Base-by-base conservation (phyloP, 2,888 invertebrate genomes). In the Machimus atricapillus region DNA sequence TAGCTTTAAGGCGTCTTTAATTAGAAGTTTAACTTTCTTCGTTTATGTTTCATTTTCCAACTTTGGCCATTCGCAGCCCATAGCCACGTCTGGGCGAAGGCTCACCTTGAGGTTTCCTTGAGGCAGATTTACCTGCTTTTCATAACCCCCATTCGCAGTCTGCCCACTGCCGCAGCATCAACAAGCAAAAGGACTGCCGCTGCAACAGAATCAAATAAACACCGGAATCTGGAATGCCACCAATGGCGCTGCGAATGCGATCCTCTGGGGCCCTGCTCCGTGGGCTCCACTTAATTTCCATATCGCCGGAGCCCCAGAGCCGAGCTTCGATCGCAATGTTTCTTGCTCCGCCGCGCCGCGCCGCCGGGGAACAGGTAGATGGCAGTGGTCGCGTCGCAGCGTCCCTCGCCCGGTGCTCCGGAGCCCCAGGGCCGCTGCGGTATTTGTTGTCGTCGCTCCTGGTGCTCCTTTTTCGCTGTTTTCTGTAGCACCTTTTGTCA, bases 401-500 rank as follows among this genome's bases (percentile, higher is more conserved):
- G 8, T 8, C 76, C 40, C 2, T n/a, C 76, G 8, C 19, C 27
- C 14, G 6, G 9, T 16, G 74, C 12, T 16, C 76, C 31, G 56
- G 19, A n/a, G 23, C 34, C 12, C 12, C 14, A 81, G 79, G 86
- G 12, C 14, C 58, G 86, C 56, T 86, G n/a, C n/a, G 27, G 86
- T 86, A 52, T 58, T 86, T 52, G 52, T 76, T 76, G 83, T 40
- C 83, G 66, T 66, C 66, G 23, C 73, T 83, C 66, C 66, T 66
- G 66, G 66, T 79, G 66, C 19, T 66, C 66, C 73, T 83, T 76
- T 58, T 83, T 52, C 78, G 37, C 27, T 58, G 82, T 83, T 66
- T 87, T 87, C 74, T 87, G 76, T 87, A 83, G 87, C 87, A 87
- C 87, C 87, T 87, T 87, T 83, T 82, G 87, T 82, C 87, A 82